Evolutionary conservation across 2,113 vertebrate species (phyloP), one percentile per base, ranked within the genome.

Genomic region (Chiloscyllium plagiosum): DNA sequence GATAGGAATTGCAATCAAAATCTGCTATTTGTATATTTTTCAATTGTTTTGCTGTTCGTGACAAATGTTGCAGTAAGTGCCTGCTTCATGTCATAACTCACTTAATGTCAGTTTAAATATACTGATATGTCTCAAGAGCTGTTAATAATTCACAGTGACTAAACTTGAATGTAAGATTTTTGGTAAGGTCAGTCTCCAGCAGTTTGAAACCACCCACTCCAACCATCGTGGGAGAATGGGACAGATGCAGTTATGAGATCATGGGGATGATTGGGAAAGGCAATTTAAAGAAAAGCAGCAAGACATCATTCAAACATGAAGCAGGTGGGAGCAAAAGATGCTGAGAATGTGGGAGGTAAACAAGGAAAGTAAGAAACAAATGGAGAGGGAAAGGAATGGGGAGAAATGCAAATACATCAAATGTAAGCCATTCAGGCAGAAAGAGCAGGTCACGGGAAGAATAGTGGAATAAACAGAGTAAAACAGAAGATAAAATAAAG

Each of bases 211-310:
- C 7, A n/a, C n/a, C 17, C 37, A 93, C 61, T 68, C 61, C 37
- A 37, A 37, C 89, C 37, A 8, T 37, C 22, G 13, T 37, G 56
- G 33, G 33, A 8, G 89, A 66, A n/a, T 66, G 89, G 66, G 61
- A 93, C 10, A 65, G 33, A 92, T 92, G 89, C 89, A 65, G 61
- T 33, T 66, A 66, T 92, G 89, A 92, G 61, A 92, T 93, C n/a
- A 37, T 66, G 61, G 33, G 19, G 89, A 93, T 68, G 66, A 42
- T 93, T 68, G 65, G 89, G 19, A 93, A 93, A 20, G 7, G 17
- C 33, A 68, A 93, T 37, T 93, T 42, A 66, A 37, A 66, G 33
- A 66, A 68, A 93, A 37, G 6, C 61, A 93, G 17, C 89, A 93
- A 93, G 29, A 66, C 61, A 37, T 93, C 89, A 93, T n/a, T 12